phyloP scores from a whole-genome alignment of 2,888 invertebrate species.

The Leptopilina syphax region DNA sequence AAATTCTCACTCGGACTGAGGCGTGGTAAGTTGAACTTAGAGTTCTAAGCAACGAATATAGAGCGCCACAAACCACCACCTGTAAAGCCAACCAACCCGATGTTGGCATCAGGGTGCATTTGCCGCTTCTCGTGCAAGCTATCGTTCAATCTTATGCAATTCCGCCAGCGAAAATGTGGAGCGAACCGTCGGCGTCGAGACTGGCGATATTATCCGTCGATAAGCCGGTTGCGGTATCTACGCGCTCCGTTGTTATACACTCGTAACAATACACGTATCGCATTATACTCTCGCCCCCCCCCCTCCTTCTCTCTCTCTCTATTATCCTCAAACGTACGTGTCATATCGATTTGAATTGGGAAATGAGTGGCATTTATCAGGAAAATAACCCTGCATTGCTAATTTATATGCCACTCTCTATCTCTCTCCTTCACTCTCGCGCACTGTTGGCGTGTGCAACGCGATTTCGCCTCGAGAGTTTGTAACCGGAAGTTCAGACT shows the following conservation, averaged over 20 bases:
- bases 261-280: constrained; percentile 24
- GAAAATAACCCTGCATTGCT: constrained; percentile 11
- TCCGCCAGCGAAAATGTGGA: constrained; percentile 70
- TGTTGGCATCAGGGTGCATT: constrained; percentile 12
- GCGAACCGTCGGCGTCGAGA: constrained; percentile 60
- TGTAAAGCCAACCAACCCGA: constrained; percentile 7
- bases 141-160: constrained; percentile 73
- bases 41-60: constrained; percentile 37
- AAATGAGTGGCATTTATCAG: constrained; percentile 32
- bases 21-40: constrained; percentile 32
- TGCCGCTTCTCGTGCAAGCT: constrained; percentile 64
- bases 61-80: constrained; percentile 40
- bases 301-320: background rate
- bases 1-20: constrained; percentile 60
- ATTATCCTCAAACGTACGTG: background rate
- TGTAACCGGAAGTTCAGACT: constrained; percentile 30
- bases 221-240: constrained; percentile 53
- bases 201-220: constrained; percentile 61
- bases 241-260: constrained; percentile 47
- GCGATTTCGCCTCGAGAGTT: constrained; percentile 5
- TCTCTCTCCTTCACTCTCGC: no score
- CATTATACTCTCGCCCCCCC: background rate
- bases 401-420: constrained; percentile 17
- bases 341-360: constrained; percentile 8
- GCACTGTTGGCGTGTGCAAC: constrained; percentile 1